These are phyloP conservation scores for Menidia beryllina DNA, from an alignment of 2,113 vertebrate species.

Conservation along the genomic window DNA sequence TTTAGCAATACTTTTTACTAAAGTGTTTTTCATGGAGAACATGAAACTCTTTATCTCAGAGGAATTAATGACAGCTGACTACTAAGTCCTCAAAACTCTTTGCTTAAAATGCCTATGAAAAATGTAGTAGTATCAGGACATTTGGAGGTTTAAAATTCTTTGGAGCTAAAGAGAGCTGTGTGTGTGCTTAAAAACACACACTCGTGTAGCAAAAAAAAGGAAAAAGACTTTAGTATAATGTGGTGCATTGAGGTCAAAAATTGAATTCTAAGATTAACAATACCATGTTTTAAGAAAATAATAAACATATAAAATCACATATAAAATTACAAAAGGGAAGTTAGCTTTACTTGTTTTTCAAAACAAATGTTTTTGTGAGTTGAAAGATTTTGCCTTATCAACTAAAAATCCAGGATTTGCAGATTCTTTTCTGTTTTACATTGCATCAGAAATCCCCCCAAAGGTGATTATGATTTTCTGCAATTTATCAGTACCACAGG, in stretches of 20 bases:
- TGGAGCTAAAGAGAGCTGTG: slow-evolving; percentile 42
- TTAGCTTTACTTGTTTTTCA: neutral
- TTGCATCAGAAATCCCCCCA: slow-evolving; percentile 13
- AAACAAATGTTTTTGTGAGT: neutral
- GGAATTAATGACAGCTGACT: slow-evolving; percentile 82
- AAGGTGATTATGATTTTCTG: slow-evolving; percentile 32
- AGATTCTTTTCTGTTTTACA: slow-evolving; percentile 16
- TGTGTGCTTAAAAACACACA: no score
- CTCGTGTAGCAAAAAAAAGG: slow-evolving; percentile 58
- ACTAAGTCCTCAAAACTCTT: slow-evolving; percentile 77
- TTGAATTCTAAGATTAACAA: slow-evolving; percentile 48
- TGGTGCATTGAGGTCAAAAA: slow-evolving; percentile 48
- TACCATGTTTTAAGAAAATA: slow-evolving; percentile 41
- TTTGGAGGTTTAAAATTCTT: slow-evolving; percentile 78
- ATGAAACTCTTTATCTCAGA: slow-evolving; percentile 67
- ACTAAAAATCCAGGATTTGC: slow-evolving; percentile 18
- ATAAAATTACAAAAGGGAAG: slow-evolving; percentile 2
- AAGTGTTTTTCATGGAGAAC: slow-evolving; percentile 74
- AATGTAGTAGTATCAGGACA: slow-evolving; percentile 71
- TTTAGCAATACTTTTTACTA: slow-evolving; percentile 66
- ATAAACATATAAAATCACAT: neutral
- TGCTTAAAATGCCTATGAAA: slow-evolving; percentile 79
- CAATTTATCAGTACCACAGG: slow-evolving; percentile 38
- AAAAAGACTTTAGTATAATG: slow-evolving; percentile 57
- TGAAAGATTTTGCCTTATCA: slow-evolving; percentile 2